A percentile compares a stretch with the other conserved stretches of the same genome.
These are phyloP conservation scores for Piprites chloris DNA, from an alignment of 2,113 vertebrate species.

Conservation along the genomic window DNA sequence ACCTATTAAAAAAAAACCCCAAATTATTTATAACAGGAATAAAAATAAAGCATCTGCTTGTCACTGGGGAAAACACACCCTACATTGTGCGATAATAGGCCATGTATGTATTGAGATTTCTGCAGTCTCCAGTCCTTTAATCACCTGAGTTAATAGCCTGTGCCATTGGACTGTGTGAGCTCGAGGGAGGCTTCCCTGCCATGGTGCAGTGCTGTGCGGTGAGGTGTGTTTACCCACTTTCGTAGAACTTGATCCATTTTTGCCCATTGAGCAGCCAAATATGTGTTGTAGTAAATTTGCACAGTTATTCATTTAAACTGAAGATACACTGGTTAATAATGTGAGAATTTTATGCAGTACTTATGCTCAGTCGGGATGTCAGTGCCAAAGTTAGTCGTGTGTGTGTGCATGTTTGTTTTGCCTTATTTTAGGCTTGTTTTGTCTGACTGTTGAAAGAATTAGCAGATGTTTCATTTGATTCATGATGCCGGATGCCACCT, in stretches of 20 bases:
- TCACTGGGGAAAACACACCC: slow-evolving; percentile 7
- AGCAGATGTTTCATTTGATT: slow-evolving; percentile 56
- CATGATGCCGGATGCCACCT: slow-evolving; percentile 16
- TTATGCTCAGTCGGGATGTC: not conserved
- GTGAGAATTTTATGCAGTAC: not conserved
- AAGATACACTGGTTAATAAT: slow-evolving; percentile 32
- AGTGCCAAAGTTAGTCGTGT: slow-evolving; percentile 39
- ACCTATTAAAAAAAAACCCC: not conserved
- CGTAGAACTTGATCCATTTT: not conserved
- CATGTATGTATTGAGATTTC: not conserved
- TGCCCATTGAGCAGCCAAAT: not conserved
- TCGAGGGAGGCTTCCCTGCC: not conserved
- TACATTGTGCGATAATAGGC: not conserved
- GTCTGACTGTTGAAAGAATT: slow-evolving; percentile 44
- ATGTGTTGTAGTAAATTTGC: not conserved
- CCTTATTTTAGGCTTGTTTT: slow-evolving; percentile 32
- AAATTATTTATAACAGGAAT: slow-evolving; percentile 62
- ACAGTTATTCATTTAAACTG: not conserved
- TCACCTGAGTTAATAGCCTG: slow-evolving; percentile 41
- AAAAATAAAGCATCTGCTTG: slow-evolving; percentile 45
- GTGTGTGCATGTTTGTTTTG: slow-evolving; percentile 6
- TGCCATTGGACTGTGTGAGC: not conserved
- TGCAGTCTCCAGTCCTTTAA: not conserved
- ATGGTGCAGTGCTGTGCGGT: not conserved
- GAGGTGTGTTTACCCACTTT: not conserved